Evolutionary conservation across 2,113 vertebrate genomes (phyloP), one percentile per base, ranked within the genome.

Genomic region (Cryptomyrus ogoouensis): DNA sequence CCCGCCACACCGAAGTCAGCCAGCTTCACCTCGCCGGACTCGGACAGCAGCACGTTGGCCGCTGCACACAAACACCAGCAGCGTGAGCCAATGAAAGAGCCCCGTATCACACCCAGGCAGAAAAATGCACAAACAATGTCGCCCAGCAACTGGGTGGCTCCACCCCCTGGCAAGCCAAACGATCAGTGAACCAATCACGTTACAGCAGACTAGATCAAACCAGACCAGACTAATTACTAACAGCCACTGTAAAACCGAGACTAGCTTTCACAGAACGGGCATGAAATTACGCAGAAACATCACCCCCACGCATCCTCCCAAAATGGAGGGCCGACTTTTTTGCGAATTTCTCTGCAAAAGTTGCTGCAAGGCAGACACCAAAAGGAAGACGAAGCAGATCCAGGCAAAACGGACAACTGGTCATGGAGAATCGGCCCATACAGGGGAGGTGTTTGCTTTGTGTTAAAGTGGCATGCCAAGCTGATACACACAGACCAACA

Each of bases 1-100:
- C 97, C 97, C 47, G 97, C 97, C 91, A 98, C 97, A 52, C 97
- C 97, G 90, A 98, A 97, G 92, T 97, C 97, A 19, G 97, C 97
- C 90, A 98, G 95, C 89, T 98, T 98, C 80, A 98, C 97, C 56
- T 98, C 97, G 0, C 97, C 97, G 94, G 96, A 97, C 89, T 98
- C 97, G 15, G 97, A 98, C 90, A 98, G 92, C 92, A 98, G 95
- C 77, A 98, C 97, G 42, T 98, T 98, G 94, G 97, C 97, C 92
- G 97, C 97, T 50, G 90, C 5, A 1, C 15, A 62, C 53, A 62
- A 58, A 24, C 87, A 44, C 2, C 13, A 24, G 53, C 27, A 19
- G 62, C 46, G 27, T 3, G 21, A 85, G 44, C 83, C 44, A 49
- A 24, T 24, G 42, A 46, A 85, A 85, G 9, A 13, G 46, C 47